Evolutionary conservation across 2,888 invertebrate species (phyloP), one percentile per base, ranked within the genome.

Genomic region (Drosophila pseudotakahashii): DNA sequence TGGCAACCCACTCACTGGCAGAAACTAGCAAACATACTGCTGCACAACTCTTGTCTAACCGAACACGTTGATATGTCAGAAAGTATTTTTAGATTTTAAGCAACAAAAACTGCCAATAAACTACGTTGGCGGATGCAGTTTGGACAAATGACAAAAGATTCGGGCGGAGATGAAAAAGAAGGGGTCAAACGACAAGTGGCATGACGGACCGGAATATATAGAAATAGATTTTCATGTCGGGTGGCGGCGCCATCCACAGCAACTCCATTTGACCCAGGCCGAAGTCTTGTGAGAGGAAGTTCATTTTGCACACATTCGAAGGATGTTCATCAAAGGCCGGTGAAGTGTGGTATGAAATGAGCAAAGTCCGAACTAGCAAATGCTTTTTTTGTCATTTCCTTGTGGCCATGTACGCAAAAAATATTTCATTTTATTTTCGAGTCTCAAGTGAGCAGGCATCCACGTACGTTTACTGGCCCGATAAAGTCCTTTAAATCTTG

Each of bases 1-100:
- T 44, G 62, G 58, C 47, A 64, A 63, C 52, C 55, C 47, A 61
- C 57, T 44, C 58, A 45, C 55, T 62, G 39, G 36, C 66, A 53
- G 45, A 45, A 44, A 50, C 52, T 53, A 57, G 32, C 23, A 62
- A 57, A 63, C 59, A 60, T 23, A 76, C 26, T 53, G 50, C 50
- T 6, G 52, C 26, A 37, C 34, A 51, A 16, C 37, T 63, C 75
- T 69, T 77, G 79, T 74, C 74, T 74, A 74, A 78, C 71, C 67
- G 69, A 74, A 79, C 79, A 79, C 75, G 77, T 87, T 79, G 77
- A 85, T 79, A 77, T 85, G 82, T 82, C 88, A 88, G 78, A 74
- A 81, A 82, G 86, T 88, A 88, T 88, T 88, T 88, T 76, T 74
- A 85, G 88, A 85, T 88, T 82, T 81, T 74, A 72, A 71, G 86